Evolutionary conservation across 2,797 vertebrate genomes (phyloP), one percentile per base, ranked within the genome.

Genomic region (Peromyscus eremicus): DNA sequence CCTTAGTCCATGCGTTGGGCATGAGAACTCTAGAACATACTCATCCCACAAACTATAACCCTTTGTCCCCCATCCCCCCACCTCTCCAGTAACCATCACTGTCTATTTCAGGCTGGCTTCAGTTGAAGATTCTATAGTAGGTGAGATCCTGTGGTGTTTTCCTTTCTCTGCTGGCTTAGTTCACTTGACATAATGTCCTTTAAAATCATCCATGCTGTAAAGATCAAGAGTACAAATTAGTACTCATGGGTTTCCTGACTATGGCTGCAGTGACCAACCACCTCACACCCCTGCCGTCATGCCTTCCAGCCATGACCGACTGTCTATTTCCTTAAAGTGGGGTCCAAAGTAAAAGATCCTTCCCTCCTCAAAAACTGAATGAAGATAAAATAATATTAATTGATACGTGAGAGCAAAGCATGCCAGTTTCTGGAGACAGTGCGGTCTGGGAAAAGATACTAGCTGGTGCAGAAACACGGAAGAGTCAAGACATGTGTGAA

Each of bases 1-100:
- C 5, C 57, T 9, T n/a, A 5, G 19, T 40, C 27, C 29, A 1
- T 6, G 1, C 12, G 11, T 3, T 32, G 25, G 16, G 9, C 0
- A 2, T 34, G 32, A 52, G 40, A 34, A 27, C 27, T 34, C 29
- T 57, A 64, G 64, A 71, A 46, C 19, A 64, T 32, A 32, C 43
- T 34, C 37, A 49, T 25, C 14, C 29, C 19, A 23, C 2, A 79
- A 34, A 85, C 1, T 37, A 25, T 57, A 49, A 40, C 2, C 7
- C 21, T 77, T n/a, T 37, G 37, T 21, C 62, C 16, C 37, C 14
- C 0, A 9, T 25, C 49, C 27, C 11, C 3, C 17, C 4, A 25
- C 14, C 68, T 27, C 32, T 37, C 37, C 27, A 11, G 32, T 66
- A 43, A 64, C 37, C 9, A 17, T 19, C 17, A 27, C 37, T 7